A percentile compares a stretch with the other conserved stretches of the same genome.
Evolutionary conservation across 2,113 vertebrate genomes (phyloP).

Genomic region (Ploceus nigricollis): DNA sequence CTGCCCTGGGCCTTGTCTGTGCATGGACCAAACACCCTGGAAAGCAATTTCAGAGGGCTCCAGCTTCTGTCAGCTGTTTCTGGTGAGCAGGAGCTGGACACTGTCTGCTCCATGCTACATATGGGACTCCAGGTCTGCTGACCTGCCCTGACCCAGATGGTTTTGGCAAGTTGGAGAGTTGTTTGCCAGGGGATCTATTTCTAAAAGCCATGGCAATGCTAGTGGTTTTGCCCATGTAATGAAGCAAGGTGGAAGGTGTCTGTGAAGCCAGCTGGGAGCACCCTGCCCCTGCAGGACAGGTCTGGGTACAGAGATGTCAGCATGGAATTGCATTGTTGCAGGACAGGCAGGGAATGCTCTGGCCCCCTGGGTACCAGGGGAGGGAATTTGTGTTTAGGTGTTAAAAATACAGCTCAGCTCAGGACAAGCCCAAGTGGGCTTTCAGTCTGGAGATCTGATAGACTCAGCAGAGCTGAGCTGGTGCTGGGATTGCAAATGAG

Average conservation of each 20-base stretch:
- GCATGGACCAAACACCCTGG: not conserved
- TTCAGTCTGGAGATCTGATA: not conserved
- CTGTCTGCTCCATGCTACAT: accelerated
- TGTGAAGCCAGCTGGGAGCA: not conserved
- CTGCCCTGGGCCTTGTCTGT: accelerated
- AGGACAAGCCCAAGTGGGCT: not conserved
- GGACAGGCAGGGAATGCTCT: not conserved
- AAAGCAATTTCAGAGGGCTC: not conserved
- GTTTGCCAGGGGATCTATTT: not conserved
- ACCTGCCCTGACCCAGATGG: not conserved
- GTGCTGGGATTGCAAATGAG: not conserved
- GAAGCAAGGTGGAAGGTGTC: not conserved
- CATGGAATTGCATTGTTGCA: accelerated
- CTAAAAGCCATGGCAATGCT: accelerated
- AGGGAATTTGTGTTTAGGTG: not conserved
- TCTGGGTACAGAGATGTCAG: accelerated
- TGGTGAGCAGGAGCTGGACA: accelerated
- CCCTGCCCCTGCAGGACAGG: not conserved
- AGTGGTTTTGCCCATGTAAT: accelerated
- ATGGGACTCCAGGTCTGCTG: not conserved
- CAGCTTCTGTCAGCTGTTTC: not conserved
- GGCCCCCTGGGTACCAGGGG: accelerated
- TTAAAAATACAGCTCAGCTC: not conserved
- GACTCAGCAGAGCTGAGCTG: not conserved
- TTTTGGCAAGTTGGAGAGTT: not conserved